Percentiles rank a stretch among this genome's conserved stretches.
These are phyloP conservation scores for Anguilla marmorata DNA, from an alignment of 2,797 vertebrate genomes.

Conservation along the genomic window DNA sequence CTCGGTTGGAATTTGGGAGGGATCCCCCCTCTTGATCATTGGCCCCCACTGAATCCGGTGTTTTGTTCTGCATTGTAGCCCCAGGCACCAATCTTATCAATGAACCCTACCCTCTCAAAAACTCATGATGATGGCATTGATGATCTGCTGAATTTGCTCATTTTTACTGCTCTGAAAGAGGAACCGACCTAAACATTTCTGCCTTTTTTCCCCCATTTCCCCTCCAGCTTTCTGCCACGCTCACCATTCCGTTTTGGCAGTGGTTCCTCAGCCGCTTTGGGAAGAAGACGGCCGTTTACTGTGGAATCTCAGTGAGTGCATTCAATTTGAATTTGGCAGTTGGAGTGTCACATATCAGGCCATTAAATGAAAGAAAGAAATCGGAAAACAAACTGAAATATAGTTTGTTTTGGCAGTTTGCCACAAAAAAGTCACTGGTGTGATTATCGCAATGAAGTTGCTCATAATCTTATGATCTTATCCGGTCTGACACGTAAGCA, in stretches of 20 bases:
- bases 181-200: not conserved
- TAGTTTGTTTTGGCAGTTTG: not conserved
- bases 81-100: not conserved
- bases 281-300: slow-evolving; percentile 89
- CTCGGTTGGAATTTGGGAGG: not conserved
- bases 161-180: not conserved
- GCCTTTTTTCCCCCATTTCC: not conserved
- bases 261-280: slow-evolving; percentile 96
- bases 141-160: not conserved
- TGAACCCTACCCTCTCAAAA: not conserved
- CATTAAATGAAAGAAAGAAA: not conserved
- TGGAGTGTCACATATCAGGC: not conserved
- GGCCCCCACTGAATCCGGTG: not conserved
- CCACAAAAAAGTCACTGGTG: not conserved
- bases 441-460: not conserved
- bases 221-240: slow-evolving; percentile 82
- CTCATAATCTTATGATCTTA: too few relatives aligned
- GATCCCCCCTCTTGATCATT: not conserved
- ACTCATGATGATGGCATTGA: not conserved
- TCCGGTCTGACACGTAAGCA: not conserved
- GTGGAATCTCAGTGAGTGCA: slow-evolving; percentile 86
- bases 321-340: not conserved
- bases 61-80: not conserved
- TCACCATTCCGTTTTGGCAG: slow-evolving; percentile 95
- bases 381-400: not conserved